Evolutionary conservation across 2,113 vertebrate genomes (phyloP), one percentile per base, ranked within the genome.

Genomic region (Shinisaurus crocodilurus): DNA sequence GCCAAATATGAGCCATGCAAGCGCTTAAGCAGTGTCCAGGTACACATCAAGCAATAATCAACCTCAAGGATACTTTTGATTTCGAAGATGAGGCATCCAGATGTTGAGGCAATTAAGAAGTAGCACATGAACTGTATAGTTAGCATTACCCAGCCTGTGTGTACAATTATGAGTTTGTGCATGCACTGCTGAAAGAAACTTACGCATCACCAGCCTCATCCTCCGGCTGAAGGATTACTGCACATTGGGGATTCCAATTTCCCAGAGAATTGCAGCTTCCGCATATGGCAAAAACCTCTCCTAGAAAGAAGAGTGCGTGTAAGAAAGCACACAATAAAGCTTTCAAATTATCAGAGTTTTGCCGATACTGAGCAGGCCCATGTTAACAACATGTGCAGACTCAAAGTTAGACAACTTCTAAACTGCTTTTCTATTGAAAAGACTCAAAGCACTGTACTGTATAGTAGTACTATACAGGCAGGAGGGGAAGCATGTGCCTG

Each of bases 201-300:
- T 96, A 99, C 99, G 90, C 92, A 90, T 98, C 97, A 0, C 92
- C 94, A 67, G 93, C 92, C 77, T 94, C 91, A 5, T 89, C 95
- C 18, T 96, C 95, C 25, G 95, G 95, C 37, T 97, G 95, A 65
- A 99, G 97, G 60, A 96, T 93, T 79, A 98, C 95, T 6, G 99
- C 98, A 92, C 92, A 97, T 72, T 98, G 97, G 72, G 98, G 97
- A 94, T 96, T 98, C 99, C 99, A 99, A 83, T 91, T 96, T 88
- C 99, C 99, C 90, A 99, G 96, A 87, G 97, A 93, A 93, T 98
- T 98, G 95, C 98, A 98, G 96, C 96, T 98, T 69, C 99, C 99
- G 4, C 98, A 98, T 91, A 99, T 96, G 37, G 98, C 99, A 29
- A 99, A 98, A 91, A 98, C 96, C 93, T 99, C 98, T 92, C 98